Conservation (phyloP, 2,113 vertebrate genomes). For the Sylvia atricapilla region DNA sequence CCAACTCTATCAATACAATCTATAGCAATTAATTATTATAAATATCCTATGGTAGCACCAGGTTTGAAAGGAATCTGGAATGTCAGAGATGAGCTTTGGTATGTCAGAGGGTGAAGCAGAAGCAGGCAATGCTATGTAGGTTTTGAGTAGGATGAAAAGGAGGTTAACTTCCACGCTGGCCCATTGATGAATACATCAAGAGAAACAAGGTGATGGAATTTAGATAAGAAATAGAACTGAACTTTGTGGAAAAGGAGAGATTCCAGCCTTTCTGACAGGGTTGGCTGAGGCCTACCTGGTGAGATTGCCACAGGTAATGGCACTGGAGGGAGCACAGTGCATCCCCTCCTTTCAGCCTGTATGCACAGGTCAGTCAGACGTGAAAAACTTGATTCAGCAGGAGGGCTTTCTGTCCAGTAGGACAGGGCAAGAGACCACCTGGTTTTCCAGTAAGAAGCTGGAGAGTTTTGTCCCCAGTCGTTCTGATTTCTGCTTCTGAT, state of each 20-base stretch:
- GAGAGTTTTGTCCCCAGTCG: neutral
- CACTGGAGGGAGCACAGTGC: neutral
- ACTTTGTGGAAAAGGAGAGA: neutral
- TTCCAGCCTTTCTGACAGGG: neutral
- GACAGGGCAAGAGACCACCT: neutral
- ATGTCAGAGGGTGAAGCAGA: neutral
- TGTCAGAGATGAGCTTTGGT: neutral
- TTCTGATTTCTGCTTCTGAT: neutral
- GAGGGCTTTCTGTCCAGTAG: neutral
- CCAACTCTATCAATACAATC: neutral
- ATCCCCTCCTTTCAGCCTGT: neutral
- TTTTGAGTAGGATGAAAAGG: neutral
- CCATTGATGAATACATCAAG: neutral
- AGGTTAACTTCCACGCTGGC: neutral
- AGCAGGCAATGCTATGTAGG: neutral
- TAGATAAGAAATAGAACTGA: neutral
- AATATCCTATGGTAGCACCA: neutral
- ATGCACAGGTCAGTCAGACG: neutral
- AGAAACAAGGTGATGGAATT: neutral
- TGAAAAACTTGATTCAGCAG: rapidly evolving
- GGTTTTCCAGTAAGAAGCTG: neutral
- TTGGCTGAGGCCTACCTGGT: rapidly evolving
- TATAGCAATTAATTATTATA: neutral
- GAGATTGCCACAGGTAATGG: neutral
- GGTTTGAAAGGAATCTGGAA: neutral